Conservation (phyloP, 2,797 vertebrate genomes). For the Acipenser oxyrinchus region DNA sequence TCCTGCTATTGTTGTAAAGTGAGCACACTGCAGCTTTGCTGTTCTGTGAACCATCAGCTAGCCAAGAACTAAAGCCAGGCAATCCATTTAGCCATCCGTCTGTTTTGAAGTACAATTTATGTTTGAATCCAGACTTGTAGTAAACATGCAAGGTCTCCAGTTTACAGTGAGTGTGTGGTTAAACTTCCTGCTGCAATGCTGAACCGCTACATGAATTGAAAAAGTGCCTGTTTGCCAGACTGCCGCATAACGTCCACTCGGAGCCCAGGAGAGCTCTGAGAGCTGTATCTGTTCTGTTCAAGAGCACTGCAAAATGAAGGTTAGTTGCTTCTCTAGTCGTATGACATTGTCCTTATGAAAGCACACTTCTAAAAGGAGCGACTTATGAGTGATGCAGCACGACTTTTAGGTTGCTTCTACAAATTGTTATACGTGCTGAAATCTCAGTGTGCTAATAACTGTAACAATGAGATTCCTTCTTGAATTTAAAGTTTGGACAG, state of each 20-base stretch:
- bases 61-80: background rate
- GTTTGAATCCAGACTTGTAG: too few species aligned
- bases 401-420: conserved; percentile 48
- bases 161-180: too few species aligned
- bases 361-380: conserved; percentile 69
- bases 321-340: conserved; percentile 3
- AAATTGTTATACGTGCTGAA: background rate
- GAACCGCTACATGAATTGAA: too few species aligned
- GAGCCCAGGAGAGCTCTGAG: background rate
- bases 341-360: conserved; percentile 62
- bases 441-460: too few species aligned
- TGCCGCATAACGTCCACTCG: background rate
- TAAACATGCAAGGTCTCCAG: too few species aligned
- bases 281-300: background rate
- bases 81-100: background rate
- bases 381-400: conserved; percentile 70
- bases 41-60: background rate
- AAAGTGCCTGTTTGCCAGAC: background rate
- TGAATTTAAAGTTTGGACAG: too few species aligned
- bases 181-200: too few species aligned
- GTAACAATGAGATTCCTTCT: too few species aligned
- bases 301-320: background rate
- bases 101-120: too few species aligned
- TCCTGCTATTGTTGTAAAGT: background rate
- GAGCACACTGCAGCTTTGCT: background rate